Base-by-base conservation (phyloP, 2,113 vertebrate species). In the Gulo gulo region DNA sequence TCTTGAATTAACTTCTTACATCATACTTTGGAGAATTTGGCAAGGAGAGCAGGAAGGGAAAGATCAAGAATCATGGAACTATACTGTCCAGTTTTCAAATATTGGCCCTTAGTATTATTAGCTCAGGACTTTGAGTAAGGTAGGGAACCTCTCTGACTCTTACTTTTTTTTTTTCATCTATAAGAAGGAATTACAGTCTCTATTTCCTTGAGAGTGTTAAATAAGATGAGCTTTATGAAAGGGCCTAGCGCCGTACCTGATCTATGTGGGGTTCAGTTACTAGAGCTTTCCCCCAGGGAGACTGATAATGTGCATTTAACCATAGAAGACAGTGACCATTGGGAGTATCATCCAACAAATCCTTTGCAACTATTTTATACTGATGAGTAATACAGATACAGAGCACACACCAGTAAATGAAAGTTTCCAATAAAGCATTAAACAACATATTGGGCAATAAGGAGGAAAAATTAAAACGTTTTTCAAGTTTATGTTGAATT, bases 401-500 rank as follows among this genome's bases (percentile, higher is more conserved):
- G 81, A 85, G 23, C 61, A 81, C 6, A 91, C 6, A 63, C 7
- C 21, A 59, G 42, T 90, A 88, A 80, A 74, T 88, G 61, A 31
- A 81, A 76, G 24, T 95, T 95, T 92, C 90, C 69, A 88, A 10
- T 67, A 78, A 95, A 93, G 45, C 42, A 81, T 87, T 95, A 73
- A 61, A 83, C 91, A 94, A 50, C 76, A 93, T 88, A 87, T 89
- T 2, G 63, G 79, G 63, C 91, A 90, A 85, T 67, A 67, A 85
- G n/a, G 50, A 97, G 59, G 80, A 84, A 95, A 96, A 88, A 90
- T 81, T 92, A 74, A 91, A 96, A 92, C 63, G 83, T 91, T 98
- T 95, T 95, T 97, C 63, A 96, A 96, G 52, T 87, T 95, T 96
- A 61, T 95, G 57, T 94, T 97, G 88, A 97, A 67, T 83, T 94